Evolutionary conservation across 1,140 invertebrate species (phyloP), one percentile per base, ranked within the genome.

Genomic region (Drosophila prosaltans): DNA sequence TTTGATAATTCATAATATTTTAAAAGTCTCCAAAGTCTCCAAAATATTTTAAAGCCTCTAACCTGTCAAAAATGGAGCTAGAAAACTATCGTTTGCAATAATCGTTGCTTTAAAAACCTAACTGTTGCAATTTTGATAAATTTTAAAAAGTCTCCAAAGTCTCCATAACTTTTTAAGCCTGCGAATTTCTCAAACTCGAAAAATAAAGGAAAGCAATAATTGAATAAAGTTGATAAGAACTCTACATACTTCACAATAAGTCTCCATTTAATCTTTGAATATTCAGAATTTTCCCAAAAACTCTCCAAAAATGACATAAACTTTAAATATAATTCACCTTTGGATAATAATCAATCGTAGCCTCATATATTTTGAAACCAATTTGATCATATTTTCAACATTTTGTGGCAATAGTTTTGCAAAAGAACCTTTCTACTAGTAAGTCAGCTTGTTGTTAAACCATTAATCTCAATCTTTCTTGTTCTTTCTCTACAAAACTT

Each of bases 381-480:
- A 51, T 51, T 51, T 51, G 3, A 26, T 51, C 21, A 51, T 51
- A 51, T 51, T 51, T 51, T 51, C 26, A 21, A 9, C 45, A 48
- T 61, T 45, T 26, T 61, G 40, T 43, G 72, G 30, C 21, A 48
- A 59, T 26, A 28, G 26, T 10, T 36, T 32, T 58, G 10, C 5
- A 4, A 58, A 36, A 65, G 72, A 75, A 65, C 74, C 82, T 85
- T 85, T 85, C 81, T 58, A 81, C 28, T 30, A 4, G 28, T 16
- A 16, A 16, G 16, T 24, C 21, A 78, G 60, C 69, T 36, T 24
- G 45, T 36, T 24, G 45, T 57, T 62, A 65, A 26, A 36, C 62
- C 73, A 86, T 86, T 82, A 86, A 86, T 86, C 76, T 76, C 43
- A 7, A 45, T 67, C 73, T 78, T 7, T 26, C 45, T 26, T 51